These are phyloP conservation scores for Helicorthomorpha holstii DNA, from an alignment of 1,140 invertebrate species.

Conservation along the genomic window DNA sequence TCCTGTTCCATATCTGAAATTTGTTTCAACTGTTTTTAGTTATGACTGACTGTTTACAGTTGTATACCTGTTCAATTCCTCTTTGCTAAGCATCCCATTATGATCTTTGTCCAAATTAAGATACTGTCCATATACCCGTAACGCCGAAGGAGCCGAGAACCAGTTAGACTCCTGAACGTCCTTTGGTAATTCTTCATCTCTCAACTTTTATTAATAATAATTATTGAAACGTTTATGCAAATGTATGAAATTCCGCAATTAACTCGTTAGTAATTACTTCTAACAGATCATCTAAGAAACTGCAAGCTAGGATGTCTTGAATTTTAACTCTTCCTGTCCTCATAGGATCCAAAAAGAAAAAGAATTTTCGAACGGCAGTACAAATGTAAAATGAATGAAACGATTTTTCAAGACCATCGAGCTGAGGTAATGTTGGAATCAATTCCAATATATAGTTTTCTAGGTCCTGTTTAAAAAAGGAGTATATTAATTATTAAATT, in stretches of 20 bases:
- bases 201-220: conserved; percentile 32
- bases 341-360: conserved; percentile 85
- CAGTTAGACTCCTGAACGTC: conserved; percentile 78
- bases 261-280: conserved; percentile 51
- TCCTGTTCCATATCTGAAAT: conserved; percentile 62
- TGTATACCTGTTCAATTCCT: conserved; percentile 58
- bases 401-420: conserved; percentile 76
- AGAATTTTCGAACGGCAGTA: conserved; percentile 83
- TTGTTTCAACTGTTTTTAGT: background rate
- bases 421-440: conserved; percentile 72
- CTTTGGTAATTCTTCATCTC: conserved; percentile 66
- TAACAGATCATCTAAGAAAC: conserved; percentile 78
- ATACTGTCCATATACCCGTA: conserved; percentile 82
- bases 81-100: conserved; percentile 85
- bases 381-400: conserved; percentile 95
- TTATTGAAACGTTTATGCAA: background rate
- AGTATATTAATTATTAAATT: background rate
- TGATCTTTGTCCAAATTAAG: conserved; percentile 84
- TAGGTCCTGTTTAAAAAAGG: conserved; percentile 48
- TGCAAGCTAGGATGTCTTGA: conserved; percentile 73
- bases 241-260: too few relatives aligned
- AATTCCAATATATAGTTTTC: conserved; percentile 89
- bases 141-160: conserved; percentile 81
- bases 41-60: conserved; percentile 12
- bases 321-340: conserved; percentile 75